These are phyloP conservation scores for Podabrus alpinus DNA, from an alignment of 2,888 invertebrate genomes.

Conservation along the genomic window DNA sequence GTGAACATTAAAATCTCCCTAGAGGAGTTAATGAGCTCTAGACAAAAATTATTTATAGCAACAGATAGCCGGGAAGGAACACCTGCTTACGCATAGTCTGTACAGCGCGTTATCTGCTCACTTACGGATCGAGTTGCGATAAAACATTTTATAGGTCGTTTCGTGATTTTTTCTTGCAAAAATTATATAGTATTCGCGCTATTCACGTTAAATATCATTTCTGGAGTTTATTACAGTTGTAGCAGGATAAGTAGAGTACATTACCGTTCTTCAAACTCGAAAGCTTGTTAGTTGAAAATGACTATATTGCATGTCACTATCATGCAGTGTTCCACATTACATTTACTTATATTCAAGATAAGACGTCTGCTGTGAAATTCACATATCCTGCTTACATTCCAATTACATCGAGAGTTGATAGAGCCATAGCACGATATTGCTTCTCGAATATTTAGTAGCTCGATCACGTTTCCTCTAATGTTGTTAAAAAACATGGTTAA, in stretches of 20 bases:
- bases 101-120: too few relatives aligned
- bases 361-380: conserved; percentile 19
- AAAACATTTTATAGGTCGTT: background rate
- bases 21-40: too few relatives aligned
- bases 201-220: background rate
- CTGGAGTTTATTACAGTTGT: background rate
- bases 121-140: too few relatives aligned
- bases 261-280: background rate
- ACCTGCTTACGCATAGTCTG: too few relatives aligned
- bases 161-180: background rate
- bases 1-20: too few relatives aligned
- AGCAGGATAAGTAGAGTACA: background rate
- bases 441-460: background rate
- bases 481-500: background rate
- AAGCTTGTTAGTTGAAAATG: background rate
- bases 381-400: conserved; percentile 27
- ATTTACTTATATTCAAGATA: conserved; percentile 26
- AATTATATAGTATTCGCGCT: background rate
- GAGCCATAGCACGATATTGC: conserved; percentile 19
- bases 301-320: conserved; percentile 25
- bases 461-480: background rate
- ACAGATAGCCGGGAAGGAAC: too few relatives aligned
- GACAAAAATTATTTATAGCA: too few relatives aligned
- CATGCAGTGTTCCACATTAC: conserved; percentile 18
- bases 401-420: conserved; percentile 23